Evolutionary conservation across 2,888 invertebrate species (phyloP).

Genomic region (Lochmaea crataegi): DNA sequence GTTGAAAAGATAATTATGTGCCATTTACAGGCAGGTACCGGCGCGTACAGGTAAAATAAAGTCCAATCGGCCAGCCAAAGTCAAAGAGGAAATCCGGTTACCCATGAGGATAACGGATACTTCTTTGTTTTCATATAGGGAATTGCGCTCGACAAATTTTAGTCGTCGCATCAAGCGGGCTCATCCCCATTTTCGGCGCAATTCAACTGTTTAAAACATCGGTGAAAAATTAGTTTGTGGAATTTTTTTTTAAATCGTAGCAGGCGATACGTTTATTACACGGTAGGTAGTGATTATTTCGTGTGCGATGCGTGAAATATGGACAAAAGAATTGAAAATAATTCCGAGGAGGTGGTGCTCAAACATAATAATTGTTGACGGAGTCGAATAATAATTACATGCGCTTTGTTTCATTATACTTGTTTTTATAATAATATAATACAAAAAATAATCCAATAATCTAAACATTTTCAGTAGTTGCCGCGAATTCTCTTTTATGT

Average conservation of each 20-base stretch:
- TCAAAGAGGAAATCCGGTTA: conserved; percentile 44
- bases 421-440: too few relatives aligned
- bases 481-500: too few relatives aligned
- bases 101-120: conserved; percentile 34
- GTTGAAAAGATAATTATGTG: not conserved
- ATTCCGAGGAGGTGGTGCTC: too few relatives aligned
- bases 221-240: conserved; percentile 2
- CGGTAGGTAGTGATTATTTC: conserved; percentile 1
- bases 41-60: not conserved
- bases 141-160: conserved; percentile 39
- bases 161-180: not conserved
- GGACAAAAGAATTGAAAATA: conserved; percentile 1
- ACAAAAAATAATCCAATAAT: too few relatives aligned
- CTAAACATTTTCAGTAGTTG: too few relatives aligned
- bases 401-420: too few relatives aligned
- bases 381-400: too few relatives aligned
- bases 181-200: conserved; percentile 12
- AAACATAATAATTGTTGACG: too few relatives aligned
- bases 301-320: conserved; percentile 3
- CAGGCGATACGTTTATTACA: conserved; percentile 5
- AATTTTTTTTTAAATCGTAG: not conserved
- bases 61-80: conserved; percentile 23
- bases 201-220: conserved; percentile 11
- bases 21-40: conserved; percentile 9
- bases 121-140: conserved; percentile 36